Percentiles rank a stretch among this genome's conserved stretches.
Evolutionary conservation across 2,888 invertebrate genomes (phyloP).

Genomic region (Bembecia ichneumoniformis): DNA sequence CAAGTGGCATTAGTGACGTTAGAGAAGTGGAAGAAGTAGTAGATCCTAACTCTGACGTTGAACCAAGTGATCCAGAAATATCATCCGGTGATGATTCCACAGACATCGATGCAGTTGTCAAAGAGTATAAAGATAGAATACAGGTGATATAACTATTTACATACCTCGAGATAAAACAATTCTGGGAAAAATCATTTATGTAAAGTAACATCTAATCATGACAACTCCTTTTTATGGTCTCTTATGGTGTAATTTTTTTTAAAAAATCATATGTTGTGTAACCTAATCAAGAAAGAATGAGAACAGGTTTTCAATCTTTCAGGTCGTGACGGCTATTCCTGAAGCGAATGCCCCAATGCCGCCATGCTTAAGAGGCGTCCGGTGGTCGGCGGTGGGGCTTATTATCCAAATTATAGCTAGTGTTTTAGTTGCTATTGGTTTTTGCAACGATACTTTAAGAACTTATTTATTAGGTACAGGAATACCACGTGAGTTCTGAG

Average conservation of each 20-base stretch:
- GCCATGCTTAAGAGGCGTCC: slow-evolving; percentile 46
- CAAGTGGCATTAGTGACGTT: slow-evolving; percentile 32
- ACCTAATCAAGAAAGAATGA: no score
- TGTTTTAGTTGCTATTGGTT: slow-evolving; percentile 46
- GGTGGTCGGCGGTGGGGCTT: slow-evolving; percentile 53
- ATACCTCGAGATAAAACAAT: neutral
- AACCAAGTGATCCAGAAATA: slow-evolving; percentile 72
- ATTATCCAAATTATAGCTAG: slow-evolving; percentile 40
- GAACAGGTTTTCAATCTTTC: neutral
- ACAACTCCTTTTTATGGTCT: neutral
- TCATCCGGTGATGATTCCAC: slow-evolving; percentile 77
- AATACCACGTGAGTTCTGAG: slow-evolving; percentile 39
- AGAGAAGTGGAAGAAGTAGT: slow-evolving; percentile 45
- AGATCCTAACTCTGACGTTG: slow-evolving; percentile 36
- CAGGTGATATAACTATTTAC: slow-evolving; percentile 54
- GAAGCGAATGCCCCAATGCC: slow-evolving; percentile 51
- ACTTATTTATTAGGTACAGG: slow-evolving; percentile 50
- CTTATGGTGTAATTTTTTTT: no score
- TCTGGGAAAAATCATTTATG: neutral
- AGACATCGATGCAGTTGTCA: slow-evolving; percentile 83
- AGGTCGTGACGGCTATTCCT: slow-evolving; percentile 63
- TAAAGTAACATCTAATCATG: no score
- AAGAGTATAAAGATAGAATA: slow-evolving; percentile 81
- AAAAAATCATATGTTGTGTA: no score
- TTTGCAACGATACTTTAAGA: slow-evolving; percentile 44